Evolutionary conservation across 2,797 vertebrate species (phyloP), one percentile per base, ranked within the genome.

Genomic region (Choloepus didactylus): DNA sequence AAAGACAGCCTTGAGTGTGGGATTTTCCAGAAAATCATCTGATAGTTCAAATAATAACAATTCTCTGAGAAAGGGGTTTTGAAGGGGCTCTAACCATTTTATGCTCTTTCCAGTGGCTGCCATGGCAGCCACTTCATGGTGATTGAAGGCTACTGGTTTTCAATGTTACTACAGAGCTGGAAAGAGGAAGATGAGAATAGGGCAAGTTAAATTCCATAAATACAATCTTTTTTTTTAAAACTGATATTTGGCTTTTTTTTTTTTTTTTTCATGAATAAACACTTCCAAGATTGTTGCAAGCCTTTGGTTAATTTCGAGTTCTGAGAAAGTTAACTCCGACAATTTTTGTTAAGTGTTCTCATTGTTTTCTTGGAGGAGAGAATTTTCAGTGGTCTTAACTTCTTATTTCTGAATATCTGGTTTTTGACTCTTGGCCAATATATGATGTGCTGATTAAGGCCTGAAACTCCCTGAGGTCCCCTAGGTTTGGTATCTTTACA

Each of bases 381-480:
- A 38, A 62, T 16, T 62, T 93, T 69, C 75, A 60, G 11, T 79
- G 38, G 25, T 82, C 49, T n/a, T 77, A 51, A 76, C 21, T 70
- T 49, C 19, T 91, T 76, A 81, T 15, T 79, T 94, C 12, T 82
- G 60, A 35, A 76, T 81, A 76, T 85, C 51, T 94, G 19, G 19
- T 14, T 70, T 93, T 84, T 88, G 44, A 95, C 44, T 54, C 85
- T 70, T 64, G 46, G 27, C 51, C n/a, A 85, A 15, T 85, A 84
- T 91, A 70, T 73, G 35, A 76, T 80, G 64, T 27, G 14, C 23
- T 76, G 46, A 89, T 56, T 85, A 44, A 81, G 38, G 46, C 44
- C n/a, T 89, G 27, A 92, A 80, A 81, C 41, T 86, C 38, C n/a
- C 54, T 18, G 60, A 21, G 92, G 75, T 66, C 3, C 29, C 9